A percentile compares a stretch with the other conserved stretches of the same genome.
These are phyloP conservation scores for Zeugodacus cucurbitae DNA, from an alignment of 1,140 invertebrate species.

Conservation along the genomic window DNA sequence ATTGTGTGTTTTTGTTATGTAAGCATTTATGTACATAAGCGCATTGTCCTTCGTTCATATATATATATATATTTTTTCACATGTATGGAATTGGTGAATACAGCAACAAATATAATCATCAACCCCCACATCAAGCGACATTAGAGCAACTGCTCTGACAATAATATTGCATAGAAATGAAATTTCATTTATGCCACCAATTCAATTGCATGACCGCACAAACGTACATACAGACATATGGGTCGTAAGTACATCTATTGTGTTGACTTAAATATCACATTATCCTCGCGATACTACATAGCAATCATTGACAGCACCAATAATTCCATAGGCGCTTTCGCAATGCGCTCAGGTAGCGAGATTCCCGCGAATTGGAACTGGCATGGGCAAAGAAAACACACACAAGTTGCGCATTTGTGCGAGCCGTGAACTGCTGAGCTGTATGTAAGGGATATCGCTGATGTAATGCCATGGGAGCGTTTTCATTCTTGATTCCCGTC, in stretches of 20 bases:
- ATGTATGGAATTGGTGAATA: neutral
- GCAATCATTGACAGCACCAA: neutral
- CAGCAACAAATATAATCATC: neutral
- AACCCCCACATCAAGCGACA: neutral
- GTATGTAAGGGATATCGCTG: neutral
- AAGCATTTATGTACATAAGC: neutral
- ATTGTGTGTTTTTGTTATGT: neutral
- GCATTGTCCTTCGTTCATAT: neutral
- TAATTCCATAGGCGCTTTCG: neutral
- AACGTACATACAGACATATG: neutral
- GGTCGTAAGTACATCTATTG: neutral
- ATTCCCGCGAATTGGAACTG: neutral
- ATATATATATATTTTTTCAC: neutral
- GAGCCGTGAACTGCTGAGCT: neutral
- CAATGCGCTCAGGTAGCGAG: neutral
- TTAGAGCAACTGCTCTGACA: neutral
- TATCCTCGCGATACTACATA: neutral
- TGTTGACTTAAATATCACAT: slow-evolving; percentile 37
- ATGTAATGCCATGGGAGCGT: neutral
- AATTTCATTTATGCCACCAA: neutral
- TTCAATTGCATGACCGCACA: neutral
- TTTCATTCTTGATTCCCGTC: slow-evolving; percentile 9
- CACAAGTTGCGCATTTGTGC: neutral
- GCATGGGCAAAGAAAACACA: neutral
- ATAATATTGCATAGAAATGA: neutral